phyloP scores from a whole-genome alignment of 2,113 vertebrate species.

The Periophthalmus modestus region DNA sequence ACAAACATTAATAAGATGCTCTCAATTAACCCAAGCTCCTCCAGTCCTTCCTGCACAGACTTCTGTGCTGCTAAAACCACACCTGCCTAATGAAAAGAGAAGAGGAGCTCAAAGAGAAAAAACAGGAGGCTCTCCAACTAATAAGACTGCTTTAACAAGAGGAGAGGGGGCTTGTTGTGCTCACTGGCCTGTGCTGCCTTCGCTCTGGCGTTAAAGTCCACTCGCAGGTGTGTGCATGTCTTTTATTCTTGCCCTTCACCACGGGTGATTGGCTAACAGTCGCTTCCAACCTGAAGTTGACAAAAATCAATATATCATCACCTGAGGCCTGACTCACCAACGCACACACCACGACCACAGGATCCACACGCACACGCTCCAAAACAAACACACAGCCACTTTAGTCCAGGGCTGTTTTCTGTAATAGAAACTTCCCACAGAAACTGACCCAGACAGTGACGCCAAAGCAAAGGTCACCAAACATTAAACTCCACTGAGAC shows the following conservation, averaged over 20 bases:
- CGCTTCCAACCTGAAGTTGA: constrained; percentile 71
- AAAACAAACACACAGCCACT: constrained; percentile 61
- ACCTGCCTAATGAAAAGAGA: constrained; percentile 56
- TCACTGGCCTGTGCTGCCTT: constrained; percentile 39
- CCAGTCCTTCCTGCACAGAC: constrained; percentile 34
- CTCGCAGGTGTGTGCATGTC: constrained; percentile 17
- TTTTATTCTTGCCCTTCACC: constrained; percentile 70
- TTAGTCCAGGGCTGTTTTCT: constrained; percentile 65
- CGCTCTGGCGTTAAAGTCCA: constrained; percentile 9
- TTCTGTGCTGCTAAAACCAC: constrained; percentile 50
- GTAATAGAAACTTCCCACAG: constrained; percentile 65
- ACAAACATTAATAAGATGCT: constrained; percentile 52
- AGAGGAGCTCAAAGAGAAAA: constrained; percentile 37
- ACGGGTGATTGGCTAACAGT: constrained; percentile 73
- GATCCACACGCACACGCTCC: constrained; percentile 36
- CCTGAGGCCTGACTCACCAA: constrained; percentile 36
- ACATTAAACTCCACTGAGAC: constrained; percentile 49
- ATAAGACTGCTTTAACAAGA: constrained; percentile 60
- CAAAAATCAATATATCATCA: constrained; percentile 78
- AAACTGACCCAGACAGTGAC: constrained; percentile 46
- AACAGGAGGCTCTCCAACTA: constrained; percentile 52
- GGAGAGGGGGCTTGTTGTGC: constrained; percentile 50
- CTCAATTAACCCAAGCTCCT: constrained; percentile 62
- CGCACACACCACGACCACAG: constrained; percentile 25
- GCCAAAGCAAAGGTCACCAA: constrained; percentile 57